Evolutionary conservation across 2,888 invertebrate species (phyloP).

Genomic region (Apantesis nais): DNA sequence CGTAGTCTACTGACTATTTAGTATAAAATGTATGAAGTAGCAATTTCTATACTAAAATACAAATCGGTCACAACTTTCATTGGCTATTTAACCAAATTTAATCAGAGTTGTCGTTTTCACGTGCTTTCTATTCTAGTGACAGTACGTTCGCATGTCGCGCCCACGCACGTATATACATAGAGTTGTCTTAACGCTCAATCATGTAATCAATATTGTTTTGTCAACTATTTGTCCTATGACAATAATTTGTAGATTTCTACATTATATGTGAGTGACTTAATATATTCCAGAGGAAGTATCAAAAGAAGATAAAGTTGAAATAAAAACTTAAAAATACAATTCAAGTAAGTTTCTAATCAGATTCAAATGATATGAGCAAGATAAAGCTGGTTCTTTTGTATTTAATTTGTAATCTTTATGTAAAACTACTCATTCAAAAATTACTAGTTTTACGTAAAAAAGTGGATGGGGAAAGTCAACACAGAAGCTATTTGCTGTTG

Average conservation of each 20-base stretch:
- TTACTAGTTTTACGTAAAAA: too few relatives aligned
- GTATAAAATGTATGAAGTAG: conserved; percentile 28
- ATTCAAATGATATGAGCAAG: background rate
- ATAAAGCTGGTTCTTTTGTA: background rate
- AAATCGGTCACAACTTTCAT: conserved; percentile 54
- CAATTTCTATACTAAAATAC: conserved; percentile 40
- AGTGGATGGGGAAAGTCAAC: too few relatives aligned
- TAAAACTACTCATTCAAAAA: too few relatives aligned
- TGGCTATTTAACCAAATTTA: conserved; percentile 58
- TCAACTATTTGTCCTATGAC: conserved; percentile 7
- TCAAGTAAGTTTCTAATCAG: background rate
- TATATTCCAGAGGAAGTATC: background rate
- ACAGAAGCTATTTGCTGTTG: too few relatives aligned
- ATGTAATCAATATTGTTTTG: conserved; percentile 20
- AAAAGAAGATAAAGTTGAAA: background rate
- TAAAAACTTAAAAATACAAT: background rate
- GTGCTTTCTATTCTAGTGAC: conserved; percentile 57
- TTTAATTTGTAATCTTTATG: too few relatives aligned
- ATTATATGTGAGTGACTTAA: background rate
- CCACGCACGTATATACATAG: conserved; percentile 35
- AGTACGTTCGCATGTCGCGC: conserved; percentile 31
- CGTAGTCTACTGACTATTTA: background rate
- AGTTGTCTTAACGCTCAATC: conserved; percentile 31
- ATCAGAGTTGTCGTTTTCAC: conserved; percentile 57
- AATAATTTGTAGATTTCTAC: background rate